Base-by-base conservation (phyloP, 37 sponge, comb jelly and placozoan genomes). In the Crambe crambe region DNA sequence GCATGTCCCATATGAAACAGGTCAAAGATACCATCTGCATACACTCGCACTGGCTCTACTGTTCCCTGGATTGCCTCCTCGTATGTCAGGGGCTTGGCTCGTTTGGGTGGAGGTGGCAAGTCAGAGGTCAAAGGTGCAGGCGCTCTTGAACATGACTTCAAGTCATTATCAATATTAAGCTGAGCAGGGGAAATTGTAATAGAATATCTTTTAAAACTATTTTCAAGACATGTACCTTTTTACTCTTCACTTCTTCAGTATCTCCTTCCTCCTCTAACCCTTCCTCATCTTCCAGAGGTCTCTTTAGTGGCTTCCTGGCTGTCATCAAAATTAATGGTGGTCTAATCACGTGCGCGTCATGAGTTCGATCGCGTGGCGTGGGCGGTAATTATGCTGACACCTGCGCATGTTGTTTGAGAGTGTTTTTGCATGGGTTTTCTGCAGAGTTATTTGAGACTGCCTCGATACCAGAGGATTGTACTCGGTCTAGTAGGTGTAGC, bases 21-120 rank as follows among this genome's bases (percentile, higher is more conserved):
- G 66, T 98, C 99, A 81, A 96, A 98, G 23, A 98, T 86, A 3
- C 99, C 99, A 89, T 98, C 99, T 23, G 95, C 91, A 81, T 96
- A 98, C 27, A 98, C 88, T 31, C 99, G 70, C 20, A 89, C 89
- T 17, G 90, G 86, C 30, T 93, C 90, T 82, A 57, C 61, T 37
- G 93, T 92, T 29, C 93, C 93, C 4, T 39, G 1, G 42, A 57
- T 80, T 31, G 93, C 93, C 54, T 88, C 89, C 47, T 92, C 89
- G 6, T 73, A 25, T 27, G 93, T 92, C 1, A 92, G 18, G 17
- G 32, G 2, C 35, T 34, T 54, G 56, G 6, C 56, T n/a, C 74
- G 54, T 1, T n/a, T 4, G 25, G 56, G 1, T 4, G 74, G 74
- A 26, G 15, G 74, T 5, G 74, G 57, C 18, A 73, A 12, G 51